Evolutionary conservation across 2,888 invertebrate species (phyloP), one percentile per base, ranked within the genome.

Genomic region (Odontocolon sp.): DNA sequence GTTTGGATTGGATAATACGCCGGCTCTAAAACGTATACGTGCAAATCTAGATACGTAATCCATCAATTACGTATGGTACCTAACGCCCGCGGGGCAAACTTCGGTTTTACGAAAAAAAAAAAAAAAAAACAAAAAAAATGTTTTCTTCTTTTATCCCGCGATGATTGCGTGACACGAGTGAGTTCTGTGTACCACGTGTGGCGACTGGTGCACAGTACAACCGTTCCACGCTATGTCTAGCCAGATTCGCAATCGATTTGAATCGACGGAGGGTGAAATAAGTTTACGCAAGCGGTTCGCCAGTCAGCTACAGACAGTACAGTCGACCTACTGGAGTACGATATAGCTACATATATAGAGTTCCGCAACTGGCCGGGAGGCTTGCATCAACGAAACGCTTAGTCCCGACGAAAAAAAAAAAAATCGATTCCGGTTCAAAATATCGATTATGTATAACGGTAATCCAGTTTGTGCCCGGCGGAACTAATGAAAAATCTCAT

Each of bases 261-360:
- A 83, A 75, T 81, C 81, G 81, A 80, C 80, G 80, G 79, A 83
- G 83, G 82, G 80, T 82, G 75, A 83, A 83, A 82, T 81, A 78
- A 77, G 80, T 81, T 82, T 83, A 77, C 81, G 81, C 82, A 81
- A 80, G 69, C 73, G 50, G 50, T 63, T 71, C 69, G 61, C 47
- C 38, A 63, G 56, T 57, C 50, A 56, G 56, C 23, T 18, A 14
- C 38, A 14, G 23, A 38, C 18, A 3, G 16, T 23, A 9, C 38
- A 11, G 38, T 69, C 21, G 42, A 56, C 45, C 67, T 31, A 40
- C 28, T 40, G 38, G 21, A 21, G 23, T 18, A 38, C 42, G 5
- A 56, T 56, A 36, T 36, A 56, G 9, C 21, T 14, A 18, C 38
- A 38, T 45, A 52, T 42, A 72, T 42, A 63, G 26, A 42, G 63